Evolutionary conservation across 1,140 invertebrate species (phyloP), one percentile per base, ranked within the genome.

Genomic region (Bombus pascuorum): DNA sequence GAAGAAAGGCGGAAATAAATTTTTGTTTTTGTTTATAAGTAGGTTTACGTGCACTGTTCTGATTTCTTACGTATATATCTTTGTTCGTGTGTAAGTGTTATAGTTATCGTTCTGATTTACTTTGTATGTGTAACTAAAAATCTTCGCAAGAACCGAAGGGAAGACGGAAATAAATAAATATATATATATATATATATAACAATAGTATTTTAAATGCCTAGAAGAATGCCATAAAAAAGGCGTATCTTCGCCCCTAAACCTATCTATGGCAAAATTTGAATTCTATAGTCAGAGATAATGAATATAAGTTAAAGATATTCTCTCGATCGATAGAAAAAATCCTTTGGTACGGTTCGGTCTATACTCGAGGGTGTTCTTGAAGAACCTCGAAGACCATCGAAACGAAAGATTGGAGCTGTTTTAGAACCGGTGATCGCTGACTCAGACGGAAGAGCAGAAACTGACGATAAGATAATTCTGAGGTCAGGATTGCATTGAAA

Each of bases 381-480:
- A 28, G 32, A 8, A 39, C 1, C 18, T 32, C 15, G 37, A 42
- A 76, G 3, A 9, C 6, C 18, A 53, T 53, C 47, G 47, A 53
- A 34, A n/a, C 25, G 65, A 13, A 25, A 44, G n/a, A 78, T 66
- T 25, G 22, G 25, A 3, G 22, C 25, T 18, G 18, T 44, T 66
- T 78, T 39, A 44, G n/a, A 44, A 32, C 13, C 32, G 18, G 5
- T 15, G 6, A 5, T 32, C 71, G 81, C 81, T 44, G 81, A 75
- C 12, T 62, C 81, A n/a, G 42, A 42, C 25, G 18, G 1, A 18
- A n/a, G 5, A 9, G 9, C 34, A 53, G 3, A 34, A 75, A 66
- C 47, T 32, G 13, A 8, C 2, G 80, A 74, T 82, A 65, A 74
- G 39, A 65, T 82, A 42, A 74, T 82, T 65, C 42, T 37, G 18